These are phyloP conservation scores for Molothrus ater DNA, from an alignment of 2,797 vertebrate species.

Conservation along the genomic window DNA sequence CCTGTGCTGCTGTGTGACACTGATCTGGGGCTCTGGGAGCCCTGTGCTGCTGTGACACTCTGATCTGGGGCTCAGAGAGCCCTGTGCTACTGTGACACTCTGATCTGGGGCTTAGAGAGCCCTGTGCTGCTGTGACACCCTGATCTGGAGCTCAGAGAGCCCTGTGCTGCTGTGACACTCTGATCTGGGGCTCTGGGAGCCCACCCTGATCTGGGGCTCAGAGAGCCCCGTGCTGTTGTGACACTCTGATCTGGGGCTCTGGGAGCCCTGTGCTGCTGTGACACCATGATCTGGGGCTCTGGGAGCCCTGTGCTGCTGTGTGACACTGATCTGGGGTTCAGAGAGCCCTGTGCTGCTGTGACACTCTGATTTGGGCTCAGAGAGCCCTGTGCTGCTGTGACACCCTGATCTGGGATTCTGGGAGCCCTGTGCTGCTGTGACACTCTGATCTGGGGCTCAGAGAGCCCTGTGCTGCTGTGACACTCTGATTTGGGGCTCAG, in stretches of 20 bases:
- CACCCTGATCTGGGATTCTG: background rate
- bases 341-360: too few relatives aligned
- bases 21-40: too few relatives aligned
- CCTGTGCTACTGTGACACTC: too few relatives aligned
- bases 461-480: too few relatives aligned
- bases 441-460: too few relatives aligned
- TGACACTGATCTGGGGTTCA: background rate
- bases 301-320: too few relatives aligned
- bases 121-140: rapidly evolving
- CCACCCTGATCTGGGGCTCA: background rate
- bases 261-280: rapidly evolving
- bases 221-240: too few relatives aligned
- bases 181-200: too few relatives aligned
- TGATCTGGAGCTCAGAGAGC: background rate
- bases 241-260: background rate
- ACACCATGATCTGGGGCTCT: background rate
- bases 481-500: too few relatives aligned
- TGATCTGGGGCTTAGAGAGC: too few relatives aligned
- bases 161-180: background rate
- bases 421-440: too few relatives aligned
- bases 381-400: rapidly evolving
- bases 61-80: background rate
- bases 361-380: background rate
- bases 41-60: background rate
- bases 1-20: too few relatives aligned